A percentile compares a stretch with the other conserved stretches of the same genome.
These are phyloP conservation scores for Nebria ingens DNA, from an alignment of 1,140 invertebrate genomes.

Conservation along the genomic window DNA sequence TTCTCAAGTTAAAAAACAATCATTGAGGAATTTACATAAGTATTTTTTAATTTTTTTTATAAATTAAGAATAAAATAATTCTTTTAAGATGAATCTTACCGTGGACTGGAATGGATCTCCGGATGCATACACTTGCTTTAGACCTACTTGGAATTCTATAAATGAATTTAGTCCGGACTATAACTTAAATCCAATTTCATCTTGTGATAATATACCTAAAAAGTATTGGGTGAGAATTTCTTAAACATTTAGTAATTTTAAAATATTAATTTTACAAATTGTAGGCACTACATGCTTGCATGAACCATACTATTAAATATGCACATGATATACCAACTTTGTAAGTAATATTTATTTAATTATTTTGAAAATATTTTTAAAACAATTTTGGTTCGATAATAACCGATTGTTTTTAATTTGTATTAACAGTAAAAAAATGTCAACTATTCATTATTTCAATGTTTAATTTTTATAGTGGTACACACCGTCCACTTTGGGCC, in stretches of 20 bases:
- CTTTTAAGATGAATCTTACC: slow-evolving; percentile 51
- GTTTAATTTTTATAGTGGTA: slow-evolving; percentile 49
- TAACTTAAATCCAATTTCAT: slow-evolving; percentile 39
- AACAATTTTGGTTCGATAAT: slow-evolving; percentile 10
- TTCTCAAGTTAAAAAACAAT: no score
- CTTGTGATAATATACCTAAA: slow-evolving; percentile 47
- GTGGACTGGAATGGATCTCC: slow-evolving; percentile 62
- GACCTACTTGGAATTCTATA: slow-evolving; percentile 31
- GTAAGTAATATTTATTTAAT: slow-evolving; percentile 40
- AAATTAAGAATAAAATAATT: no score
- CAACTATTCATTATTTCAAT: slow-evolving; percentile 6
- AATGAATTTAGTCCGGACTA: slow-evolving; percentile 35
- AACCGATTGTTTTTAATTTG: not conserved
- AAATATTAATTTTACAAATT: slow-evolving; percentile 24
- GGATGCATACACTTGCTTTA: slow-evolving; percentile 54
- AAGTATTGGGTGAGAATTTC: slow-evolving; percentile 43
- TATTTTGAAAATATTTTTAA: not conserved
- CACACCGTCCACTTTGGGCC: slow-evolving; percentile 71
- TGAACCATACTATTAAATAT: slow-evolving; percentile 58
- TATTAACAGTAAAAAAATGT: slow-evolving; percentile 4
- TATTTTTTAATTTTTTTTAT: no score
- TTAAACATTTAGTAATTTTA: slow-evolving; percentile 15
- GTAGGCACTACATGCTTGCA: slow-evolving; percentile 57
- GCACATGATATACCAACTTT: slow-evolving; percentile 50
- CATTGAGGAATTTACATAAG: no score